These are phyloP conservation scores for Psittacula cyanocephala DNA, from an alignment of 2,113 vertebrate species.

Conservation along the genomic window DNA sequence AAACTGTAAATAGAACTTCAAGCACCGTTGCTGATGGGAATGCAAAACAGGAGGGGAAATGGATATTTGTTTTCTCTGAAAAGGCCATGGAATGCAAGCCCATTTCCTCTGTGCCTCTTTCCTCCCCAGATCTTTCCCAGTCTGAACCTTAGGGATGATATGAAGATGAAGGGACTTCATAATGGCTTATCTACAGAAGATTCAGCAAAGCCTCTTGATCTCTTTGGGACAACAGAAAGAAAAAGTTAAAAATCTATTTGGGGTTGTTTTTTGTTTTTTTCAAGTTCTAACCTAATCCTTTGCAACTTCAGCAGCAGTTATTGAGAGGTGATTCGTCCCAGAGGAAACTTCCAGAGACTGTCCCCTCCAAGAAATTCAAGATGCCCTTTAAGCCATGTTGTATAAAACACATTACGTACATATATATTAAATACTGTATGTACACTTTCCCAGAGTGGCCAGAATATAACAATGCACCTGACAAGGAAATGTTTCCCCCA, in stretches of 20 bases:
- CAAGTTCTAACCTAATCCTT: constrained; percentile 9
- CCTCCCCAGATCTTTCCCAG: constrained; percentile 8
- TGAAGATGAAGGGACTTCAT: constrained; percentile 55
- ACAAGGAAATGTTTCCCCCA: not conserved
- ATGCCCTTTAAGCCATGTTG: not conserved
- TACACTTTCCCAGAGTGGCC: not conserved
- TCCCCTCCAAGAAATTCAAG: not conserved
- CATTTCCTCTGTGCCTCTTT: constrained; percentile 64
- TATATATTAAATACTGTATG: not conserved
- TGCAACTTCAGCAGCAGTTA: constrained; percentile 31
- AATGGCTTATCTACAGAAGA: constrained; percentile 45
- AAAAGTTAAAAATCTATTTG: constrained; percentile 41
- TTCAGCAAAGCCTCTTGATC: constrained; percentile 53
- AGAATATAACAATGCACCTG: not conserved
- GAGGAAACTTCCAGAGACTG: not conserved
- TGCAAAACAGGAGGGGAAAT: constrained; percentile 64
- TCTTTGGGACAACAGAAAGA: not conserved
- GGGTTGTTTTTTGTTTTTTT: not conserved
- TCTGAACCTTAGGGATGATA: constrained; percentile 34
- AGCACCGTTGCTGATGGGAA: constrained; percentile 52
- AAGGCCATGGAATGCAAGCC: constrained; percentile 63
- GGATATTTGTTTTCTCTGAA: constrained; percentile 68
- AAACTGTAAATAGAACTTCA: constrained; percentile 58
- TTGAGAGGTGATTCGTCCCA: not conserved
- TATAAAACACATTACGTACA: not conserved